phyloP scores from a whole-genome alignment of 2,888 invertebrate species.

The Didymodactylos carnosus region DNA sequence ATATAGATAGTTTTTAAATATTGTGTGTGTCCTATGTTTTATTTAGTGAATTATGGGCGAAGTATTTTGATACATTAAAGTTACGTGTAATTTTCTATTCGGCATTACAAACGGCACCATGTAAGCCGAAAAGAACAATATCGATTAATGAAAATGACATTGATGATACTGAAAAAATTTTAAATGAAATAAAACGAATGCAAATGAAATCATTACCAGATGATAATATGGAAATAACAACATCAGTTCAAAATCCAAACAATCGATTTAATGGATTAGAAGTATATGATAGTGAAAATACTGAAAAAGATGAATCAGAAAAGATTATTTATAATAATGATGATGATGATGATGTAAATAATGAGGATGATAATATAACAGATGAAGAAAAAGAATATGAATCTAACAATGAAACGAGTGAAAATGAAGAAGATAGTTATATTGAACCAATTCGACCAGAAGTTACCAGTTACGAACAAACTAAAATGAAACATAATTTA shows the following conservation, averaged over 20 bases:
- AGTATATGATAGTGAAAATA: not conserved
- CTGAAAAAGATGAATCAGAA: conserved; percentile 15
- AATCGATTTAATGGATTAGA: not conserved
- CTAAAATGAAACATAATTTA: not conserved
- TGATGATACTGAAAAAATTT: conserved; percentile 4
- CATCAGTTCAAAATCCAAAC: too few relatives aligned
- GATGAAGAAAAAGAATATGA: conserved; percentile 16
- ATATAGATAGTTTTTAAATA: not conserved
- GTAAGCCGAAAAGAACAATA: conserved; percentile 23
- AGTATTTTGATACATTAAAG: conserved; percentile 53
- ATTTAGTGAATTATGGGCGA: conserved; percentile 47
- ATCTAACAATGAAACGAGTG: conserved; percentile 24
- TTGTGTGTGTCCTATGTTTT: not conserved
- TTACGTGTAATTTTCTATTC: conserved; percentile 72
- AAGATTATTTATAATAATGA: not conserved
- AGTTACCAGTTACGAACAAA: conserved; percentile 15
- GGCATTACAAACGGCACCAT: conserved; percentile 38
- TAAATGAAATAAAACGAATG: not conserved
- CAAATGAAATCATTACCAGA: not conserved
- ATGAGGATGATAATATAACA: conserved; percentile 17
- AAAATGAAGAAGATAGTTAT: conserved; percentile 18
- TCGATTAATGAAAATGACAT: conserved; percentile 22
- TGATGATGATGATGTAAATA: conserved; percentile 16
- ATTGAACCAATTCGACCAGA: conserved; percentile 8
- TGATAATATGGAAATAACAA: not conserved